Evolutionary conservation across 2,888 invertebrate genomes (phyloP).

Genomic region (Drosophila buzzatii): DNA sequence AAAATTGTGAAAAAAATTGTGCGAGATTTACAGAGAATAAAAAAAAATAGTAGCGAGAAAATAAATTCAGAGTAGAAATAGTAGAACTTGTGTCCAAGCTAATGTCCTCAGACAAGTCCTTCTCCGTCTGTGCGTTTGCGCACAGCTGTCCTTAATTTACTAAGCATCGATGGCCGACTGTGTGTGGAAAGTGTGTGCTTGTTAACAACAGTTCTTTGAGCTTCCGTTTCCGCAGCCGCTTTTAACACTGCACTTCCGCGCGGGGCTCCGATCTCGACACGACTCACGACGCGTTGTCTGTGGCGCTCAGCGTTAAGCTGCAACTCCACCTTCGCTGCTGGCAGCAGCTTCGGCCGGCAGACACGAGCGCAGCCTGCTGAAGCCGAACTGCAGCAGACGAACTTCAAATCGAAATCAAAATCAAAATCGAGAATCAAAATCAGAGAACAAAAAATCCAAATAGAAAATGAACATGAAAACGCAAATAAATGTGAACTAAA

Average conservation of each 20-base stretch:
- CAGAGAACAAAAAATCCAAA: too few relatives aligned
- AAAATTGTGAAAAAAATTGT: slow-evolving; percentile 57
- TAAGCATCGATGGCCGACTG: slow-evolving; percentile 40
- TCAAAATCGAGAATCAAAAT: neutral
- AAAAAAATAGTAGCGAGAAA: neutral
- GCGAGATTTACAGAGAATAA: slow-evolving; percentile 9
- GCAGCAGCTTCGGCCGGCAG: slow-evolving; percentile 15
- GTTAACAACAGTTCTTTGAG: slow-evolving; percentile 52
- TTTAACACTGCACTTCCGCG: slow-evolving; percentile 77
- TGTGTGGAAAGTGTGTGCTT: slow-evolving; percentile 16
- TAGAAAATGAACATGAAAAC: slow-evolving; percentile 5
- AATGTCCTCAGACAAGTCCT: neutral
- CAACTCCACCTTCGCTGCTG: slow-evolving; percentile 28
- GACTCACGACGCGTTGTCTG: slow-evolving; percentile 55
- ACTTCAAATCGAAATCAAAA: slow-evolving; percentile 15
- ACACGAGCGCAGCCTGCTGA: slow-evolving; percentile 28
- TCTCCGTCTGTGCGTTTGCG: slow-evolving; percentile 21
- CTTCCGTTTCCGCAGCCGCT: slow-evolving; percentile 76
- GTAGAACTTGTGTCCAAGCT: neutral
- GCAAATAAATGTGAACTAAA: neutral
- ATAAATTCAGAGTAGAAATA: neutral
- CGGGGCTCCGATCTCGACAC: slow-evolving; percentile 76
- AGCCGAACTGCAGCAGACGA: slow-evolving; percentile 41
- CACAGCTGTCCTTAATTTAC: slow-evolving; percentile 40
- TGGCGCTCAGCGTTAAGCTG: slow-evolving; percentile 33